Evolutionary conservation across 2,113 vertebrate species (phyloP), one percentile per base, ranked within the genome.

Genomic region (Mandrillus leucophaeus): DNA sequence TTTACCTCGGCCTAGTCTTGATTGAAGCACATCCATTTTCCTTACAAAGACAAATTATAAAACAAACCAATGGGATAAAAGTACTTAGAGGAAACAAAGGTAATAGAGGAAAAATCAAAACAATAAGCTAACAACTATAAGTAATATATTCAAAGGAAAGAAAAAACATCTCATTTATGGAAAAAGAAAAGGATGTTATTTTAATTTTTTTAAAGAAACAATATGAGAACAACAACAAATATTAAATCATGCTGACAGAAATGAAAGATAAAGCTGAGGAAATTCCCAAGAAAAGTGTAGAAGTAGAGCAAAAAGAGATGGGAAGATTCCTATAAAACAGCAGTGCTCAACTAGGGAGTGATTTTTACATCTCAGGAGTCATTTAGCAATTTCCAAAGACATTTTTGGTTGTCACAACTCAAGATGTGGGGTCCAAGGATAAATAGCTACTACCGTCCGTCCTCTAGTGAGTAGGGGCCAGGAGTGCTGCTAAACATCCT

Each of bases 191-290:
- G 23, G 12, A 57, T n/a, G 3, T 1, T 22, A 68, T 90, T 70
- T 96, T 93, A 80, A 66, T n/a, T 75, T 83, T 72, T 81, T 73
- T 52, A 30, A 90, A 88, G 40, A 10, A 88, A 82, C 11, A 82
- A 3, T 72, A 59, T 17, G 40, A 72, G 8, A 94, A 82, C 70
- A 76, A 59, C 50, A 76, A 52, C 1, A 78, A 55, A 64, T 76
- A 88, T 79, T 70, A 82, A 93, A 57, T 78, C 23, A 64, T 61
- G 30, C 82, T 61, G 32, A 57, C 5, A 72, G 59, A 88, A 91
- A 83, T 91, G 25, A 92, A 88, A 61, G 22, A 68, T 43, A 87
- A 93, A 90, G 30, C 23, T 68, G 25, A 85, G 94, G 78, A 87
- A 70, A 38, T 61, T 48, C 78, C 70, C 7, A 52, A 55, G 61